Conservation (phyloP, 2,113 vertebrate genomes). For the Myocastor coypus region DNA sequence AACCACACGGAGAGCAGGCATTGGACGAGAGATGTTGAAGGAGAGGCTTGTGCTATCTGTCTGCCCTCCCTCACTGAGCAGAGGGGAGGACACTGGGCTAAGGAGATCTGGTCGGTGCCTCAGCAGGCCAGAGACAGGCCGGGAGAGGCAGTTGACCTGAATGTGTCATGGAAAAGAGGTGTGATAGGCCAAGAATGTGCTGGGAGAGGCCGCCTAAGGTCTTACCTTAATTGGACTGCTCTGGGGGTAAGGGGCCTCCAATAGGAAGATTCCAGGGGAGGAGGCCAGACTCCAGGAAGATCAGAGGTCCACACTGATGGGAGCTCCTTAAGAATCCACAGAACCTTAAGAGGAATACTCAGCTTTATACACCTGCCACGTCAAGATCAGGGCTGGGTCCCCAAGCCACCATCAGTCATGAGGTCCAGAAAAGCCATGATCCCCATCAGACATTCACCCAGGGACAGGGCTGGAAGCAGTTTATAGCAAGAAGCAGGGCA, state of each 20-base stretch:
- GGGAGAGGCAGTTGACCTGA: not conserved
- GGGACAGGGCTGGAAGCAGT: not conserved
- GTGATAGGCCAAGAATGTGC: not conserved
- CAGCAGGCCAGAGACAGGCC: not conserved
- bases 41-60: not conserved
- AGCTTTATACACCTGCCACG: not conserved
- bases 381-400: not conserved
- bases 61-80: not conserved
- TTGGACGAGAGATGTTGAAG: fast-evolving
- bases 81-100: not conserved
- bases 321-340: not conserved
- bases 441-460: not conserved
- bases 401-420: not conserved
- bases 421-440: not conserved
- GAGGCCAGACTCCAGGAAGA: not conserved
- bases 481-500: too few species aligned
- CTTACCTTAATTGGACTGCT: not conserved
- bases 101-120: not conserved
- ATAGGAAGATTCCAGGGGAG: not conserved
- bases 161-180: not conserved
- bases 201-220: not conserved
- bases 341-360: not conserved
- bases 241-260: not conserved
- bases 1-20: not conserved
- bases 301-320: too few species aligned